These are phyloP conservation scores for Diaprepes abbreviatus DNA, from an alignment of 2,888 invertebrate species.

Conservation along the genomic window DNA sequence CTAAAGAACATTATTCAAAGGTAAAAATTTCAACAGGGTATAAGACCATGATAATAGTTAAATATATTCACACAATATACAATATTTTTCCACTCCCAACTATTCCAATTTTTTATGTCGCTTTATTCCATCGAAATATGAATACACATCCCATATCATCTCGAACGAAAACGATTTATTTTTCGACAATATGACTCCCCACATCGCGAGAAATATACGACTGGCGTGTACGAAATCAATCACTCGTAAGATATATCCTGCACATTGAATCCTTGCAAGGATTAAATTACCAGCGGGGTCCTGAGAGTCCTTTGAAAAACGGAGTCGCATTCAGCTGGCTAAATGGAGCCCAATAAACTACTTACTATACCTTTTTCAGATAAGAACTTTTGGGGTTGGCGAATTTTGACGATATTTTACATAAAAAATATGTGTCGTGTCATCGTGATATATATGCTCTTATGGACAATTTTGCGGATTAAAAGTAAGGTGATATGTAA, in stretches of 20 bases:
- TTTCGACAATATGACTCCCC: slow-evolving; percentile 48
- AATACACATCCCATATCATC: slow-evolving; percentile 42
- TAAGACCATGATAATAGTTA: not conserved
- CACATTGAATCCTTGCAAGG: slow-evolving; percentile 53
- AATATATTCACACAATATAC: not conserved
- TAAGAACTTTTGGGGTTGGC: slow-evolving; percentile 48
- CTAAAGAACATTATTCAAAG: too few relatives aligned
- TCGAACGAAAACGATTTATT: slow-evolving; percentile 48
- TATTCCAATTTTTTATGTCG: slow-evolving; percentile 30
- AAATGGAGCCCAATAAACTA: slow-evolving; percentile 55
- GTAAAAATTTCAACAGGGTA: not conserved
- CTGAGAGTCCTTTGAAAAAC: slow-evolving; percentile 54
- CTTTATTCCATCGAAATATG: slow-evolving; percentile 37
- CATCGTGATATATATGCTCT: not conserved
- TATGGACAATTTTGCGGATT: not conserved
- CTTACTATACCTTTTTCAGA: slow-evolving; percentile 50
- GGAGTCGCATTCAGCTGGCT: slow-evolving; percentile 46
- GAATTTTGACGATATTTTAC: slow-evolving; percentile 44
- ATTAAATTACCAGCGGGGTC: slow-evolving; percentile 55
- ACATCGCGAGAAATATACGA: slow-evolving; percentile 45
- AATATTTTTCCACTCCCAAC: slow-evolving; percentile 2
- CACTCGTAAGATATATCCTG: slow-evolving; percentile 54
- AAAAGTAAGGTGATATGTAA: not conserved
- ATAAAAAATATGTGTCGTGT: slow-evolving; percentile 23
- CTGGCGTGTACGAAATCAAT: slow-evolving; percentile 53